Conservation (phyloP, 1,140 invertebrate genomes). For the Sminthurides bifidus region DNA sequence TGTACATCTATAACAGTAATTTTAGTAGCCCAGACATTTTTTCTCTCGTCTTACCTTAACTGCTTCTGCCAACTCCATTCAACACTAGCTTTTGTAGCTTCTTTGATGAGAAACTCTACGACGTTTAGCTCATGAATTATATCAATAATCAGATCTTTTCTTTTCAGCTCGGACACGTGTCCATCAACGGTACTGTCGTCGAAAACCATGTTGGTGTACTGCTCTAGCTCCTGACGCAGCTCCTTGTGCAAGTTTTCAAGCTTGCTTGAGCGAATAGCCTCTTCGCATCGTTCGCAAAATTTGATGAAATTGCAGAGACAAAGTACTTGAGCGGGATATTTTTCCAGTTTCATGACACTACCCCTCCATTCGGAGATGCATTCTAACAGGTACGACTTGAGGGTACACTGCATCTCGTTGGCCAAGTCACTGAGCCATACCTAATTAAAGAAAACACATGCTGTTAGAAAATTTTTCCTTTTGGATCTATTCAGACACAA, state of each 20-base stretch:
- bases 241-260: constrained; percentile 44
- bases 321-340: constrained; percentile 77
- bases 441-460: constrained; percentile 36
- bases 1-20: not conserved
- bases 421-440: constrained; percentile 70
- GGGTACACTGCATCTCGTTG: constrained; percentile 66
- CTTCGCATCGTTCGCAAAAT: constrained; percentile 72
- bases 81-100: constrained; percentile 47
- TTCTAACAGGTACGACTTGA: constrained; percentile 52
- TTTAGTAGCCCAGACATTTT: too few relatives aligned
- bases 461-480: not conserved
- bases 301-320: constrained; percentile 52
- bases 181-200: constrained; percentile 28
- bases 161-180: constrained; percentile 47
- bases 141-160: constrained; percentile 76
- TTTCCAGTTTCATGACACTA: constrained; percentile 46
- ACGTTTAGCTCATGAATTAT: constrained; percentile 81
- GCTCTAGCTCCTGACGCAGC: constrained; percentile 47
- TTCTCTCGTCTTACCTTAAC: constrained; percentile 65
- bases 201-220: constrained; percentile 43
- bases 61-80: constrained; percentile 95
- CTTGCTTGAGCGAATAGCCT: constrained; percentile 54
- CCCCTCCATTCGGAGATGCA: constrained; percentile 50
- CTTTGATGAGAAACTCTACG: constrained; percentile 59
- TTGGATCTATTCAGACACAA: not conserved